Base-by-base conservation (phyloP, 2,888 invertebrate species). In the Junonia oenone region DNA sequence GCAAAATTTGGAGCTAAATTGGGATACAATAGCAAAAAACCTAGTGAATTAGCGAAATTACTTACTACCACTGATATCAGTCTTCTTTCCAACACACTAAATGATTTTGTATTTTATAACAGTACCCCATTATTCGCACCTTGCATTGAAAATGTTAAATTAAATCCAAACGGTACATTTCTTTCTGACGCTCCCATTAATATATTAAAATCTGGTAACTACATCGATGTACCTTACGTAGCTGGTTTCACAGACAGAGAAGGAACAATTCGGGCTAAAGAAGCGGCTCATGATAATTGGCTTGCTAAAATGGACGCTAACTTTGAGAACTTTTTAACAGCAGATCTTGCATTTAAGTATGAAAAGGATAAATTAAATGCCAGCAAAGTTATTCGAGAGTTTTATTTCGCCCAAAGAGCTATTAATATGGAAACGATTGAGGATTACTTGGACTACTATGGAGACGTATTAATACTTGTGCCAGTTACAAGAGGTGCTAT, bases 51-150 rank as follows among this genome's bases (percentile, higher is more conserved):
- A 47, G 89, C 83, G 0, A 68, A 62, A 49, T 63, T 72, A 15
- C 55, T 90, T 1, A 47, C 60, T 2, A 60, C 58, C 0, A 78
- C 81, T n/a, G 73, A 78, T 37, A 52, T 75, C 19, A 65, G 61
- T 31, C 54, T 81, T 6, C 59, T 90, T 1, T 63, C 67, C 11
- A 45, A 56, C 4, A 72, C 71, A 0, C 62, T 89, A 8, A 70
- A 58, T 2, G 73, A 73, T 0, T 76, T 80, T 46, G 70, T 71
- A 31, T 81, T 82, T 38, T 67, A 63, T 17, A 85, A 89, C 40
- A 85, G 86, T 54, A 79, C 86, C 0, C 69, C 77, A 8, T 61
- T 85, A 9, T 90, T 90, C 52, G 87, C 85, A 0, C 90, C 90
- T 1, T 90, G 90, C 51, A 65, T 90, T 8, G 90, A 90, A 64